Evolutionary conservation across 2,797 vertebrate species (phyloP).

Genomic region (Balearica regulorum): DNA sequence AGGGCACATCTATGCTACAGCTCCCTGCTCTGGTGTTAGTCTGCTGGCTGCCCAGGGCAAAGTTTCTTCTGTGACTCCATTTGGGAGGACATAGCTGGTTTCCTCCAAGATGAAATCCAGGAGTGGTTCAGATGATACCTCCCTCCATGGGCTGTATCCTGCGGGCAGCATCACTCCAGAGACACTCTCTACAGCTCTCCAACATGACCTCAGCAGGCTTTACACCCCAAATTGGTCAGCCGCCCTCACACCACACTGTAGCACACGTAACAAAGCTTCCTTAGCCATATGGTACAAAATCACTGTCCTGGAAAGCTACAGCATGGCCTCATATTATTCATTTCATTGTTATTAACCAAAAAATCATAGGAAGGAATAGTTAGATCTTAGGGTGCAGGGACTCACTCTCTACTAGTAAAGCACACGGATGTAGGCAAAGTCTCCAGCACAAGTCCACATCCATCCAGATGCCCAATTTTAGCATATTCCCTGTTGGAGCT

Average conservation of each 20-base stretch:
- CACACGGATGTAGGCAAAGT: background rate
- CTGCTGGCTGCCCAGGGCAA: background rate
- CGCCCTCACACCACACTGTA: background rate
- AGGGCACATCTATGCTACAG: background rate
- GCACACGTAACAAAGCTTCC: background rate
- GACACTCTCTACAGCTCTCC: background rate
- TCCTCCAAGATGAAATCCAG: background rate
- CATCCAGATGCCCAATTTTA: background rate
- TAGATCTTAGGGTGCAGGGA: background rate
- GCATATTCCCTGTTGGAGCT: background rate
- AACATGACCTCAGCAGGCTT: background rate
- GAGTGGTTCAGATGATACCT: background rate
- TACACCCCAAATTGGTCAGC: background rate
- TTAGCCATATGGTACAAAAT: background rate
- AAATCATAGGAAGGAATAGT: background rate
- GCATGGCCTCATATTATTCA: rapidly evolving
- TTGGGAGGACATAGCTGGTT: background rate
- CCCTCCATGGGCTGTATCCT: background rate
- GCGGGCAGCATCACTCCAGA: background rate
- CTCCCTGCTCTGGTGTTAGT: background rate
- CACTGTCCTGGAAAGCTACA: background rate
- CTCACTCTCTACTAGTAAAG: background rate
- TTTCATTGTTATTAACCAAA: background rate
- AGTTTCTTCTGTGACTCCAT: background rate
- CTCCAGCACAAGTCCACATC: background rate